Base-by-base conservation (phyloP, 2,797 vertebrate species). In the Labeo calbasu region DNA sequence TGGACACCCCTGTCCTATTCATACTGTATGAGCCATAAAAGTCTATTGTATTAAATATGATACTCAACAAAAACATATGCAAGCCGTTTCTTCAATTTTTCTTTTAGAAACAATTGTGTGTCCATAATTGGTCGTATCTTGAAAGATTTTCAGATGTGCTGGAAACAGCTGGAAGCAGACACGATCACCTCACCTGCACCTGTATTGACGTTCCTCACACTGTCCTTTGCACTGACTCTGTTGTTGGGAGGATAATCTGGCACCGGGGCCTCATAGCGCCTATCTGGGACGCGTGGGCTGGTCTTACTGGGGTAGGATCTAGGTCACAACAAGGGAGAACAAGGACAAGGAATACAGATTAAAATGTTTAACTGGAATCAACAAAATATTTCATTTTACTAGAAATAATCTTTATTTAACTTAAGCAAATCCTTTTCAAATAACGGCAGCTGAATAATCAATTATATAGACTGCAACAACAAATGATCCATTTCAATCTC, bases 271-370 rank as follows among this genome's bases (percentile, higher is more conserved):
- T 96, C 93, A 0, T 95, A 93, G 92, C 95, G 96, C 86, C 90
- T 91, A 84, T 97, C 96, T 32, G 91, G 76, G 63, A 88, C 23
- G 0, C 92, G 84, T 0, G 93, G 96, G 88, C 94, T 94, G 63
- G 91, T 91, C 90, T 95, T 97, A 91, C 94, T 92, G 86, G 95
- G 94, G 87, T 93, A 93, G 71, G 95, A 96, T 86, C 97, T 99
- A 92, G 19, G 43, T 63, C 72, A 88, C 2, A 80, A 57, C 55
- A 70, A 32, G 77, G 78, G 40, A 70, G 46, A 68, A 69, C 48
- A 84, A 86, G 19, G 63, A 66, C 48, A 53, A 68, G 25, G 36
- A 57, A 81, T 53, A 77, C 7, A 65, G 63, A 40, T 59, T 48
- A 32, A 55, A 72, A 63, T 46, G 12, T 46, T 19, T 8, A 40